Evolutionary conservation across 2,113 vertebrate genomes (phyloP).

Genomic region (Seriola aureovittata): DNA sequence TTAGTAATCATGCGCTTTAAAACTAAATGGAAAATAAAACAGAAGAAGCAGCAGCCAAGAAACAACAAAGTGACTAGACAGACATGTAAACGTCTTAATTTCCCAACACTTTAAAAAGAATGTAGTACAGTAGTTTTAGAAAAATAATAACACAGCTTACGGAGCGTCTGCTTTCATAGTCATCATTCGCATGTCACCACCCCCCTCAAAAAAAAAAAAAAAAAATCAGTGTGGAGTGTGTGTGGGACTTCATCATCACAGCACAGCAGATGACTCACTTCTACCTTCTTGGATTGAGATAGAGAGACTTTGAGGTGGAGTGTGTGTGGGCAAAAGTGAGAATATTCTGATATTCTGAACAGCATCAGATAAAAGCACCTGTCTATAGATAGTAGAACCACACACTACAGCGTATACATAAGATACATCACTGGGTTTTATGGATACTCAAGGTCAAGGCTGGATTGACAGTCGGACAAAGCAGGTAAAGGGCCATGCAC

Average conservation of each 20-base stretch:
- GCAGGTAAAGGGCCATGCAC: no score
- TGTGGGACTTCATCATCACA: conserved; percentile 14
- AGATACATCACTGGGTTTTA: no score
- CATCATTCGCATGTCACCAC: conserved; percentile 50
- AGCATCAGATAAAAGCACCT: conserved; percentile 17
- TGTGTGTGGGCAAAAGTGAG: conserved; percentile 25
- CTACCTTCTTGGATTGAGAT: conserved; percentile 27
- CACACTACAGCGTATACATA: neutral
- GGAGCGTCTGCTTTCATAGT: conserved; percentile 41
- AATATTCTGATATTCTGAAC: conserved; percentile 1
- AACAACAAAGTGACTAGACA: conserved; percentile 49
- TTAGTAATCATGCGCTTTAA: conserved; percentile 43
- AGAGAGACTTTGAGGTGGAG: conserved; percentile 26
- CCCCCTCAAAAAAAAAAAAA: neutral
- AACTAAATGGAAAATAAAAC: conserved; percentile 21
- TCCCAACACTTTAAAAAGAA: neutral
- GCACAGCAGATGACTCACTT: conserved; percentile 56
- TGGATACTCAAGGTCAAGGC: no score
- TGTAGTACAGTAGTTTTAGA: conserved; percentile 13
- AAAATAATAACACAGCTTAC: neutral
- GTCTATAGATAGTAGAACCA: neutral
- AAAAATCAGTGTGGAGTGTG: conserved; percentile 9
- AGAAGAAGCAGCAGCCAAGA: conserved; percentile 13
- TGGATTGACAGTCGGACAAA: no score
- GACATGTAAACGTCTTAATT: conserved; percentile 57